These are phyloP conservation scores for Physocephala rufipes DNA, from an alignment of 2,888 invertebrate genomes.

Conservation along the genomic window DNA sequence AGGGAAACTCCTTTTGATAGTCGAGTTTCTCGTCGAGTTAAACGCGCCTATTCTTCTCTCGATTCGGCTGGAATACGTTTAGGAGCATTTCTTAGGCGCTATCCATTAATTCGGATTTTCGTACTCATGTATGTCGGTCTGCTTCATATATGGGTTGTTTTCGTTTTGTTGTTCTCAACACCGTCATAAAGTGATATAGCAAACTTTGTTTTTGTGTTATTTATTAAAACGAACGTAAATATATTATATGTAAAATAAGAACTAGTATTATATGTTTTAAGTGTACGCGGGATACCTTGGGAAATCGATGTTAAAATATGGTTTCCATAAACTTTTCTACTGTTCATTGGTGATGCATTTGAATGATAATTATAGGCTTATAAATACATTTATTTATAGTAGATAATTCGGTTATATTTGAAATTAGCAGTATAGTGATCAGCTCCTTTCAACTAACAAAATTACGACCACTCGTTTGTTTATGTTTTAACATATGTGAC, in stretches of 20 bases:
- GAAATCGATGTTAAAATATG: neutral
- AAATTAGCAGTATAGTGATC: no score
- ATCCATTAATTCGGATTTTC: conserved; percentile 83
- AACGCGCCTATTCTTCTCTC: conserved; percentile 78
- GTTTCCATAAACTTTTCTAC: no score
- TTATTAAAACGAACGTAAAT: neutral
- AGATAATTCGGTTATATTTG: no score
- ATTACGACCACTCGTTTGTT: no score
- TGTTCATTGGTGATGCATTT: no score
- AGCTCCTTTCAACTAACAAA: no score
- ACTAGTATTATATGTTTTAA: neutral
- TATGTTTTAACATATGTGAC: no score
- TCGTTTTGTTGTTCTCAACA: conserved; percentile 77
- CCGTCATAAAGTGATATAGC: conserved; percentile 49
- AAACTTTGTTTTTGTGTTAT: conserved; percentile 4
- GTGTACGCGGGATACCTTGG: neutral
- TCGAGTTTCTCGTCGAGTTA: conserved; percentile 77
- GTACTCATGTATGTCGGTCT: conserved; percentile 88
- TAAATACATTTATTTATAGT: no score
- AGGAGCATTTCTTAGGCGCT: conserved; percentile 81
- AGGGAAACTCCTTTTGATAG: conserved; percentile 81
- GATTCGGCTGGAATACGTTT: conserved; percentile 82
- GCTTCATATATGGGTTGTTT: conserved; percentile 84
- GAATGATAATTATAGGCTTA: no score
- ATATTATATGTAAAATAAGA: neutral